phyloP scores from a whole-genome alignment of 2,113 vertebrate genomes.

The Pelvicachromis taeniatus region DNA sequence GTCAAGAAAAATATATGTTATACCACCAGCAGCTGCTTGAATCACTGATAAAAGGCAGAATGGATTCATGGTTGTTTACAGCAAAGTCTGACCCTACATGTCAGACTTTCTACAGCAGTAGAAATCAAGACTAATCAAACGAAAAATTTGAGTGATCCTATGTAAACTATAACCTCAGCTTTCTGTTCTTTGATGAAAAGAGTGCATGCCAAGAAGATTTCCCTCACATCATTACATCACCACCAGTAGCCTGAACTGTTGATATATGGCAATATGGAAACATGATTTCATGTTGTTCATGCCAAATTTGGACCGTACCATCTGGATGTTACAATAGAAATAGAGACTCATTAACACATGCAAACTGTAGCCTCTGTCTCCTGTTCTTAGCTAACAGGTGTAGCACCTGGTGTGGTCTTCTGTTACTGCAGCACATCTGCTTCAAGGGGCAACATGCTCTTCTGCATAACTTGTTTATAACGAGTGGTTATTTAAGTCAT shows the following conservation, averaged over 20 bases:
- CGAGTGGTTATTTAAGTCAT: not conserved
- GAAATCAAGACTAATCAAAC: not conserved
- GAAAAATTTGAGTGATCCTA: not conserved
- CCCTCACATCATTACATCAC: not conserved
- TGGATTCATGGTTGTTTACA: not conserved
- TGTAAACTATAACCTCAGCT: not conserved
- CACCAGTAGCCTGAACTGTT: not conserved
- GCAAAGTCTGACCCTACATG: not conserved
- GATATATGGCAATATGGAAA: not conserved
- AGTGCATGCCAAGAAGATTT: not conserved
- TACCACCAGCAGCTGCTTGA: not conserved
- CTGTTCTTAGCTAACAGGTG: not conserved
- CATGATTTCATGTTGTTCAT: not conserved
- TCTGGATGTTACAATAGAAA: not conserved
- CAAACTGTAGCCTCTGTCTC: not conserved
- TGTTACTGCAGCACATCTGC: not conserved
- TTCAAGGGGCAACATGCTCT: not conserved
- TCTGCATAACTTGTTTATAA: not conserved
- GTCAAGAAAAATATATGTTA: not conserved
- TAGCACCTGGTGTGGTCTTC: rapidly evolving
- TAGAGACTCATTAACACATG: not conserved
- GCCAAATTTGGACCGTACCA: not conserved
- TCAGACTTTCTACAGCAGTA: not conserved
- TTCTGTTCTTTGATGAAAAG: not conserved
- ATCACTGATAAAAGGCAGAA: not conserved